Base-by-base conservation (phyloP, 2,797 vertebrate species). In the Myripristis jacobus region DNA sequence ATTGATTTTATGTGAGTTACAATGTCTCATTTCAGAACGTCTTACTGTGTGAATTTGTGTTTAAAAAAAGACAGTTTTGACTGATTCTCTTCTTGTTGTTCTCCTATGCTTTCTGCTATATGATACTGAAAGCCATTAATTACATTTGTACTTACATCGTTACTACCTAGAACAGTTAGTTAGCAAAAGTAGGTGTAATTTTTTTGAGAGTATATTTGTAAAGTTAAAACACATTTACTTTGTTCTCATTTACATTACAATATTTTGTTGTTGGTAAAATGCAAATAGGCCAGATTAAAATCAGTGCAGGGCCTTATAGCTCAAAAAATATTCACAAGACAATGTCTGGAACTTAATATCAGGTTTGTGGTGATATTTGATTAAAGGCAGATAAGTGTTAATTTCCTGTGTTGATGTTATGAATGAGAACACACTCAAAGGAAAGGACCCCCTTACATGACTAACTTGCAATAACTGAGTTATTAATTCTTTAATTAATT, bases 361-460 rank as follows among this genome's bases (percentile, higher is more conserved):
- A 70, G 18, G 10, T 69, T 56, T 78, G 38, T 78, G 58, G 54
- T 61, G 31, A 70, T 70, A 75, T 84, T 75, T 69, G 66, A 82
- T 69, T 68, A 79, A 87, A 82, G 15, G 29, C 51, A 64, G 63
- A 80, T 29, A 57, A 47, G 38, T 25, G 48, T 79, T 82, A 0
- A 73, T 89, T 90, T 86, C 77, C 66, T 78, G 70, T 82, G 46
- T 79, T 73, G 31, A 25, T 68, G 48, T 69, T 73, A 56, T 77
- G 38, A 74, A 79, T 47, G 38, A 53, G 25, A 67, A 47, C 7
- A 70, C 68, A 63, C 2, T 12, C 16, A 48, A 27, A 43, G 16
- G 15, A 55, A 73, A 47, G 11, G 47, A 83, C 70, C 41, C 57
- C 11, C 44, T 16, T 78, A 27, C 59, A n/a, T 25, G 22, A 80